Evolutionary conservation across 2,888 invertebrate genomes (phyloP).

Genomic region (Endotricha flammealis): DNA sequence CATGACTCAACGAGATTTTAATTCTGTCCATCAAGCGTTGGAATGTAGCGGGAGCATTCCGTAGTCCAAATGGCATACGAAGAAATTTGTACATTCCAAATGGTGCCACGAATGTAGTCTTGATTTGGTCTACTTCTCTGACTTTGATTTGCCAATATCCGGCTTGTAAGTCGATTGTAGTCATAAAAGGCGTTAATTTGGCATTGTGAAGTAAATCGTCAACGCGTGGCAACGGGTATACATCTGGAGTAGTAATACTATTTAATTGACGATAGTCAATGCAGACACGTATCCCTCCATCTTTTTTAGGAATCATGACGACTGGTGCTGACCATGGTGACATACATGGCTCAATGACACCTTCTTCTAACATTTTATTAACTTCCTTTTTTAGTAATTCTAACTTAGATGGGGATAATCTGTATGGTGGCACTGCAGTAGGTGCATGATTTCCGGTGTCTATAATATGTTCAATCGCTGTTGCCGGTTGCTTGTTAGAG

Average conservation of each 20-base stretch:
- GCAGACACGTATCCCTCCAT: too few species aligned
- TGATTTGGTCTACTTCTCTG: conserved; percentile 27
- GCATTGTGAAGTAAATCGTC: conserved; percentile 36
- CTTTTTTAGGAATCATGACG: too few species aligned
- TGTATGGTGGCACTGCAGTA: too few species aligned
- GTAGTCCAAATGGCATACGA: conserved; percentile 34
- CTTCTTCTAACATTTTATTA: too few species aligned
- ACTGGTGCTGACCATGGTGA: too few species aligned
- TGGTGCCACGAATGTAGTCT: conserved; percentile 34
- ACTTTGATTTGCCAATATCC: conserved; percentile 29
- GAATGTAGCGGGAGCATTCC: conserved; percentile 34
- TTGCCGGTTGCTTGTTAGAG: too few species aligned
- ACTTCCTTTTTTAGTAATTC: too few species aligned
- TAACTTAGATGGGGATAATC: not conserved
- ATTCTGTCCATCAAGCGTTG: conserved; percentile 20
- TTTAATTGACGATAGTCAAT: not conserved
- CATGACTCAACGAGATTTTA: not conserved
- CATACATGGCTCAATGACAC: too few species aligned
- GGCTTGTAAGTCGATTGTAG: conserved; percentile 24
- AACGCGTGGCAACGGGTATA: too few species aligned
- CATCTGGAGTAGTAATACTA: not conserved
- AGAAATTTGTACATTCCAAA: conserved; percentile 29
- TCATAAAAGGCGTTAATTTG: conserved; percentile 27
- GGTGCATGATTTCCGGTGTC: too few species aligned
- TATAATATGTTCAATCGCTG: too few species aligned